These are phyloP conservation scores for Zhuqinia jingwanae DNA, from an alignment of 2,888 invertebrate genomes.

Conservation along the genomic window DNA sequence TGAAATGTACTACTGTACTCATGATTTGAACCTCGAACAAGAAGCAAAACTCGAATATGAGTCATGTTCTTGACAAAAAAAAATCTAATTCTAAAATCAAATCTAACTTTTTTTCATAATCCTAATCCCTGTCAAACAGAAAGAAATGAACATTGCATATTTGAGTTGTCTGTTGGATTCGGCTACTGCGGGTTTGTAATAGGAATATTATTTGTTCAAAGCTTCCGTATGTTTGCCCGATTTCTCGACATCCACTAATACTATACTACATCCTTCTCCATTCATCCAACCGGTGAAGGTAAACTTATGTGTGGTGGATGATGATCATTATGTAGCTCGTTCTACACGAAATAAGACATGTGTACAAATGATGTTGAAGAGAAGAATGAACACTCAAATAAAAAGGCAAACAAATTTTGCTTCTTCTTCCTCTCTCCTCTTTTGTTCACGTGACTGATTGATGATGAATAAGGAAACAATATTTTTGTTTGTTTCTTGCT, in stretches of 20 bases:
- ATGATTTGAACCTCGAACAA: no score
- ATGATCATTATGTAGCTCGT: constrained; percentile 12
- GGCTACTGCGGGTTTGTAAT: not conserved
- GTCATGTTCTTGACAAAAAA: no score
- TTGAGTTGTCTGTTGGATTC: no score
- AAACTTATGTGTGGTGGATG: not conserved
- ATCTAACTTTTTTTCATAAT: no score
- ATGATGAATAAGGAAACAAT: constrained; percentile 55
- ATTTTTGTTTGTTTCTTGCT: constrained; percentile 14
- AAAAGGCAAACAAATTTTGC: constrained; percentile 41
- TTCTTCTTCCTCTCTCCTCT: not conserved
- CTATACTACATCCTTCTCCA: no score
- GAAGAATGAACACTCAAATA: not conserved
- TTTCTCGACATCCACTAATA: not conserved
- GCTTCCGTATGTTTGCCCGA: not conserved
- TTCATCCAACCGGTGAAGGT: not conserved
- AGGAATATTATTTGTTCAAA: not conserved
- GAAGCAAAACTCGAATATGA: no score
- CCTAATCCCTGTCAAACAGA: no score
- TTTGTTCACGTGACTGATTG: constrained; percentile 49
- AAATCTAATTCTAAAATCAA: no score
- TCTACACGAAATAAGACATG: constrained; percentile 7
- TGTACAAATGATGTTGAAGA: constrained; percentile 45
- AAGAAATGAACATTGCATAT: no score
- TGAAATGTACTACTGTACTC: no score